Evolutionary conservation across 2,797 vertebrate species (phyloP).

Genomic region (Streptopelia turtur): DNA sequence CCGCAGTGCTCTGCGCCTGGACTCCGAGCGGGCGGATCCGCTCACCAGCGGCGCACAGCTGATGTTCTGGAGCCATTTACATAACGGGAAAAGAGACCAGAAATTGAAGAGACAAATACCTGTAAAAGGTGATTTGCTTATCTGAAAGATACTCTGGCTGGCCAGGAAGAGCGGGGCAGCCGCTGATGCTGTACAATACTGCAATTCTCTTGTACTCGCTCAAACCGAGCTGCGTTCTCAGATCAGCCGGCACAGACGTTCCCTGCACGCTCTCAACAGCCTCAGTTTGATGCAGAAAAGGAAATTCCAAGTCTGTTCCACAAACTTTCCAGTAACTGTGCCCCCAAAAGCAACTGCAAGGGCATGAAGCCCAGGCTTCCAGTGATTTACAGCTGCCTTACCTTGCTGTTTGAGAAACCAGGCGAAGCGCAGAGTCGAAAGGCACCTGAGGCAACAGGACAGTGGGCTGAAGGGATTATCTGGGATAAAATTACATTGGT

Average conservation of each 20-base stretch:
- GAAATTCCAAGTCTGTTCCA: not conserved
- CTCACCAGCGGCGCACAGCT: not conserved
- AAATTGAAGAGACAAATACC: not conserved
- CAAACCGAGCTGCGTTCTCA: rapidly evolving
- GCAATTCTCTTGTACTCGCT: not conserved
- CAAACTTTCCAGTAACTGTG: not conserved
- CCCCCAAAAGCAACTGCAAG: not conserved
- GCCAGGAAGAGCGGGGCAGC: not conserved
- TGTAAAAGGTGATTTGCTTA: not conserved
- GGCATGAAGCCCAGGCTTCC: not conserved
- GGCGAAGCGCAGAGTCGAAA: not conserved
- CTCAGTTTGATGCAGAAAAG: not conserved
- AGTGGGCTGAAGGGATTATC: not conserved
- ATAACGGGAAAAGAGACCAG: slow-evolving; percentile 26
- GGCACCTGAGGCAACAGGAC: too few relatives aligned
- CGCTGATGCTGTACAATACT: not conserved
- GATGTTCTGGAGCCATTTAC: not conserved
- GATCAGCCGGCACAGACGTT: not conserved
- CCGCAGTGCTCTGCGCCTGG: slow-evolving; percentile 7
- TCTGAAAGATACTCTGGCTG: not conserved
- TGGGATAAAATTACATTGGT: not conserved
- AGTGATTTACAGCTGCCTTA: not conserved
- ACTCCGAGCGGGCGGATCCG: not conserved
- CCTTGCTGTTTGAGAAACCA: not conserved
- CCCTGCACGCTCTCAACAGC: not conserved